phyloP scores from a whole-genome alignment of 2,797 vertebrate genomes.

The Rhincodon typus region DNA sequence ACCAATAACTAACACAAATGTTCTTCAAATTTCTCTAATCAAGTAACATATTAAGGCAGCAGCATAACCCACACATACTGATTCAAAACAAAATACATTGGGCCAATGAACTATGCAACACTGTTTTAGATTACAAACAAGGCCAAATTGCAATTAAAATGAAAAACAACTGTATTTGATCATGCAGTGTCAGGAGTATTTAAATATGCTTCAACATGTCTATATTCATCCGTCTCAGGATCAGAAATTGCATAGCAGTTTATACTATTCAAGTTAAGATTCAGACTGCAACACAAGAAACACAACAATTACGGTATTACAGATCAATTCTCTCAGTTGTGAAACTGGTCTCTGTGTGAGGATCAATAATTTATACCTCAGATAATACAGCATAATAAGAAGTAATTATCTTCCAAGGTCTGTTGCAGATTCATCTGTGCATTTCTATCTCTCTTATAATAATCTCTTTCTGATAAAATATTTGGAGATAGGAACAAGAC shows the following conservation, averaged over 20 bases:
- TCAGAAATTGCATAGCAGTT: neutral
- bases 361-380: neutral
- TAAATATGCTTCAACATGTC: neutral
- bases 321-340: neutral
- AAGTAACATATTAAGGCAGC: neutral
- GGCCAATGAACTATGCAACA: neutral
- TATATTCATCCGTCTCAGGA: neutral
- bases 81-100: neutral
- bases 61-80: neutral
- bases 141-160: neutral
- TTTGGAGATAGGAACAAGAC: neutral
- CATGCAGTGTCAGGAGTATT: neutral
- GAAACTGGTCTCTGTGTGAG: neutral
- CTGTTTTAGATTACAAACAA: neutral
- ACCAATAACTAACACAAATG: neutral
- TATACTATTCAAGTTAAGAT: neutral
- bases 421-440: neutral
- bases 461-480: slow-evolving; percentile 5
- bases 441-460: neutral
- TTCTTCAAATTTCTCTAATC: neutral
- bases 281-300: neutral
- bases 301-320: neutral
- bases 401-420: neutral
- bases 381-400: neutral
- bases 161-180: neutral